Base-by-base conservation (phyloP, 2,797 vertebrate genomes). In the Pipistrellus pipistrellus region DNA sequence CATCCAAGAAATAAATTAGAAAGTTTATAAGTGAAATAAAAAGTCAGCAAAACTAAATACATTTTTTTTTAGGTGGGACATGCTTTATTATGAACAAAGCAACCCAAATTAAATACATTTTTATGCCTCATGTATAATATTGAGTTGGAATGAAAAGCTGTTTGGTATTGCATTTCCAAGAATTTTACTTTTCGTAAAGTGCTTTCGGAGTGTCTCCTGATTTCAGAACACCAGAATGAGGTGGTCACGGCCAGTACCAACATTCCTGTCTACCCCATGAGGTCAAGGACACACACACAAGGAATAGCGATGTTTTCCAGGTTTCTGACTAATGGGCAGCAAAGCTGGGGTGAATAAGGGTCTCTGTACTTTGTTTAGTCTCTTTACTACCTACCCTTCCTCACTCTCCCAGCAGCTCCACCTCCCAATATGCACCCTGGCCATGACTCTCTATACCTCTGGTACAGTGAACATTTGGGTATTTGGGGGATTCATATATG, bases 1-100 rank as follows among this genome's bases (percentile, higher is more conserved):
- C 13, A 48, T 35, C 18, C 64, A 86, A 80, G 62, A 89, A 66
- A 91, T 76, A 94, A 93, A 93, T 95, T 30, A 93, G 82, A 97
- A 64, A 90, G 32, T 87, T 69, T 32, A 59, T 1, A 85, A 69
- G 23, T 27, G 38, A 76, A 88, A 62, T 55, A 38, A 84, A 85
- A 76, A 90, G 32, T 55, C 17, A 62, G n/a, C 62, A 76, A 91
- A 89, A 77, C 30, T 10, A 80, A 86, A 71, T 12, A 30, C 12
- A 62, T 32, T 53, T 72, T 75, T 30, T 27, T 62, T 62, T 6
- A 62, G 59, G 59, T 62, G 59, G 59, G 13, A 14, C 13, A 62
- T 62, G 27, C 27, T 30, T 30, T 62, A 62, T 62, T 62, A 62
- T 6, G 13, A 62, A 62, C 27, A 62, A 62, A 30, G 59, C 59